phyloP scores from a whole-genome alignment of 2,888 invertebrate species.

The Chrysolina haemoptera region DNA sequence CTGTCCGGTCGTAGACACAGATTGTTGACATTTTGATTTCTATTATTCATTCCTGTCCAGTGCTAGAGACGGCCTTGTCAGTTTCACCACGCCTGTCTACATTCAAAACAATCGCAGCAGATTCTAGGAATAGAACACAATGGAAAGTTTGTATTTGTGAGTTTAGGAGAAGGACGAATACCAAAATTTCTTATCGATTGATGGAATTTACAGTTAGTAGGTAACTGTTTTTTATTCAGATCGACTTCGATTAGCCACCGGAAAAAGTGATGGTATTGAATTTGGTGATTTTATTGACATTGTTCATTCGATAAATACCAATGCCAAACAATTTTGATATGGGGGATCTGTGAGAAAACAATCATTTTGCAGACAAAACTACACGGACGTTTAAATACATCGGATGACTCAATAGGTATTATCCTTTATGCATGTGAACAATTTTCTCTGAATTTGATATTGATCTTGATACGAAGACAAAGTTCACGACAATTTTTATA shows the following conservation, averaged over 20 bases:
- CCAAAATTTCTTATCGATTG: neutral
- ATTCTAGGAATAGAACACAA: slow-evolving; percentile 11
- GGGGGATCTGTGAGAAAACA: too few relatives aligned
- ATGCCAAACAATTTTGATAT: too few relatives aligned
- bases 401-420: too few relatives aligned
- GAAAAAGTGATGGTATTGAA: neutral
- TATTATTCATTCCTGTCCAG: slow-evolving; percentile 33
- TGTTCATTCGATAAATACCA: too few relatives aligned
- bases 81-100: slow-evolving; percentile 35
- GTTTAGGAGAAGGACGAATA: slow-evolving; percentile 11
- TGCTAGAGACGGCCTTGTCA: slow-evolving; percentile 37
- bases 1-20: slow-evolving; percentile 20
- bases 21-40: slow-evolving; percentile 35
- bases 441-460: too few relatives aligned
- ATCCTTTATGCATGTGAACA: too few relatives aligned
- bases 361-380: too few relatives aligned
- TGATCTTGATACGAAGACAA: too few relatives aligned
- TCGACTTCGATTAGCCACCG: neutral
- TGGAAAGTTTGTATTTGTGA: slow-evolving; percentile 17
- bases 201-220: neutral
- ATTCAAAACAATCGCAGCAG: slow-evolving; percentile 26
- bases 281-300: neutral
- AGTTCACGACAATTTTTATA: too few relatives aligned
- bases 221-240: slow-evolving; percentile 16
- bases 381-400: too few relatives aligned